Base-by-base conservation (phyloP, 1,140 invertebrate species). In the Listronotus oregonensis region DNA sequence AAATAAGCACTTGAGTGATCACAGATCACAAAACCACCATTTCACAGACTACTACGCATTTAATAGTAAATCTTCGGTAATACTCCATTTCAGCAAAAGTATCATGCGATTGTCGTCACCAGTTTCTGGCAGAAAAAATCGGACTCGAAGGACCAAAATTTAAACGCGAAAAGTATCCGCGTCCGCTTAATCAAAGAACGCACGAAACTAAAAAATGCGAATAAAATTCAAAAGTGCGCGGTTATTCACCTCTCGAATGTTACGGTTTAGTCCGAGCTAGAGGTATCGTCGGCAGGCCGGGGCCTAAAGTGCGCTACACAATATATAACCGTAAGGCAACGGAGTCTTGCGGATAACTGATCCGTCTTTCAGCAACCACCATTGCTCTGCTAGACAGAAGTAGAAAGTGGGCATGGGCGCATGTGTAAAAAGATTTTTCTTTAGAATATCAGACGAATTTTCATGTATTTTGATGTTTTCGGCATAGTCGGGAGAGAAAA, bases 1-100 rank as follows among this genome's bases (percentile, higher is more conserved):
- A 6, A 37, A 18, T 10, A 15, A 43, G 21, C 21, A 27, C 21
- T 27, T 3, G 2, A 27, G 21, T 44, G n/a, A 39, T 66, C 64
- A 65, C 63, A 64, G 47, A 57, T 47, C 56, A 56, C 15, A 62
- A 49, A 56, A 66, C 27, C 52, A 70, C 62, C 55, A 68, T 51
- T 54, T 72, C 71, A 70, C 71, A 65, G 44, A 72, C 55, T 52
- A 74, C 59, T 15, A 74, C 73, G 67, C 73, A 75, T 71, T 71
- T 73, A 50, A 74, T 68, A 27, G 66, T 64, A 59, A 75, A 75
- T 42, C 54, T 68, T 44, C 72, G 47, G 44, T 67, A 66, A 40
- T 71, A 67, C 69, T 75, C 74, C 74, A 75, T 75, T 37, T 37
- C 3, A 37, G 11, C 34, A 37, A 8, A 37, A 43, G 14, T 44